Evolutionary conservation across 2,797 vertebrate genomes (phyloP).

Genomic region (Siniperca scherzeri): DNA sequence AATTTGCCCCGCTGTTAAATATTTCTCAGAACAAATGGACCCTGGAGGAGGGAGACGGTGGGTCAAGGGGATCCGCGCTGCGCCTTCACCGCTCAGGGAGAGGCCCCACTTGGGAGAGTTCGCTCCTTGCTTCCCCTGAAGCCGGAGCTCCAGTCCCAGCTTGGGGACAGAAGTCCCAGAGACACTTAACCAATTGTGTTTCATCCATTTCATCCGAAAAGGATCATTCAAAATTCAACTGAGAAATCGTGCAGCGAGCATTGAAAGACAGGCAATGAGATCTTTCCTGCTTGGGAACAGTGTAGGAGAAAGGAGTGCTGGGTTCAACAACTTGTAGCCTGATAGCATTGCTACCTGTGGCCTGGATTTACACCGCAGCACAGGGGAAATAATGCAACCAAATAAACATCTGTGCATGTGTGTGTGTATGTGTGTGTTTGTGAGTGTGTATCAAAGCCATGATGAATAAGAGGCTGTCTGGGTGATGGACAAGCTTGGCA

Average conservation of each 20-base stretch:
- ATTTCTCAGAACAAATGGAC: conserved; percentile 91
- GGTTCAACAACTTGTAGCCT: conserved; percentile 68
- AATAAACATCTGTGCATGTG: conserved; percentile 77
- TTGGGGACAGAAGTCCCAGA: conserved; percentile 84
- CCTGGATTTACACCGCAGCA: conserved; percentile 51
- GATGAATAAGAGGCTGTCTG: conserved; percentile 85
- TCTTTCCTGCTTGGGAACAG: conserved; percentile 28
- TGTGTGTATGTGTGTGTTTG: conserved; percentile 36
- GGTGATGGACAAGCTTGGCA: conserved; percentile 87
- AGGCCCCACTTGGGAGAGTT: conserved; percentile 76
- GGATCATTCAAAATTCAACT: conserved; percentile 86
- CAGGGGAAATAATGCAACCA: conserved; percentile 48
- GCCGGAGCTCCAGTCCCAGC: conserved; percentile 70
- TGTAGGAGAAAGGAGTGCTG: conserved; percentile 14
- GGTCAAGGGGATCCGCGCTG: conserved; percentile 62
- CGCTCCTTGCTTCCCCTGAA: conserved; percentile 48
- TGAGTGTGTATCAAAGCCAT: conserved; percentile 76
- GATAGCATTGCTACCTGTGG: conserved; percentile 70
- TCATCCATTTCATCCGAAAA: conserved; percentile 81
- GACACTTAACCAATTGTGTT: conserved; percentile 84
- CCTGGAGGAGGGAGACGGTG: conserved; percentile 75
- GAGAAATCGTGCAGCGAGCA: conserved; percentile 45
- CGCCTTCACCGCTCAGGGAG: conserved; percentile 63
- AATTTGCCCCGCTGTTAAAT: conserved; percentile 87
- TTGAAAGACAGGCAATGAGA: conserved; percentile 61